These are phyloP conservation scores for Anastrepha ludens DNA, from an alignment of 1,140 invertebrate genomes.

Conservation along the genomic window DNA sequence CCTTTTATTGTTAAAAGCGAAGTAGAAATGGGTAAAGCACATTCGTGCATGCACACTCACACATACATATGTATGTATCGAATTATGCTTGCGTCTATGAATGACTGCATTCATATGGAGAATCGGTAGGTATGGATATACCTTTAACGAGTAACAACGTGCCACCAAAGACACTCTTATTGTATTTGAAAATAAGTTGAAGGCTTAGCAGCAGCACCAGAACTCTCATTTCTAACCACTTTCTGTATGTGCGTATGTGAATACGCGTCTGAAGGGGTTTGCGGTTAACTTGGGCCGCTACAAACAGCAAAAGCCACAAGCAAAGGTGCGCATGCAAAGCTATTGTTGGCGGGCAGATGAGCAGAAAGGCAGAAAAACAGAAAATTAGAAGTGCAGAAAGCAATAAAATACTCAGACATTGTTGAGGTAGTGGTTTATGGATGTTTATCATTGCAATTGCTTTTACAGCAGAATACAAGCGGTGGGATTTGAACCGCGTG, in stretches of 20 bases:
- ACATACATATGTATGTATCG: not conserved
- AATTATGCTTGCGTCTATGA: not conserved
- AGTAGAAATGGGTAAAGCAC: not conserved
- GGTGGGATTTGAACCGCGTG: not conserved
- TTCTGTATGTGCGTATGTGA: not conserved
- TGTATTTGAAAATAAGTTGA: not conserved
- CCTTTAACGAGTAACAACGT: not conserved
- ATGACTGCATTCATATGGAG: not conserved
- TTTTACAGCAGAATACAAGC: not conserved
- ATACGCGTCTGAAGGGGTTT: not conserved
- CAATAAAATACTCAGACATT: not conserved
- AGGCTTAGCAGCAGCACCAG: not conserved
- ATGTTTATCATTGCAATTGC: not conserved
- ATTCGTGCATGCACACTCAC: not conserved
- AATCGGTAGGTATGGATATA: not conserved
- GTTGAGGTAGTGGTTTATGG: not conserved
- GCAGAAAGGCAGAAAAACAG: not conserved
- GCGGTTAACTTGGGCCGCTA: not conserved
- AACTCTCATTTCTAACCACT: not conserved
- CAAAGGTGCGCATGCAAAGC: not conserved
- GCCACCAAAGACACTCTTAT: not conserved
- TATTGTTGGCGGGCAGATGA: not conserved
- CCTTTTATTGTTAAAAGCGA: not conserved
- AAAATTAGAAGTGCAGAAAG: not conserved
- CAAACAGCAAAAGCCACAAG: conserved; percentile 16